Conservation (phyloP, 1,140 invertebrate genomes). For the Ericerus pela region DNA sequence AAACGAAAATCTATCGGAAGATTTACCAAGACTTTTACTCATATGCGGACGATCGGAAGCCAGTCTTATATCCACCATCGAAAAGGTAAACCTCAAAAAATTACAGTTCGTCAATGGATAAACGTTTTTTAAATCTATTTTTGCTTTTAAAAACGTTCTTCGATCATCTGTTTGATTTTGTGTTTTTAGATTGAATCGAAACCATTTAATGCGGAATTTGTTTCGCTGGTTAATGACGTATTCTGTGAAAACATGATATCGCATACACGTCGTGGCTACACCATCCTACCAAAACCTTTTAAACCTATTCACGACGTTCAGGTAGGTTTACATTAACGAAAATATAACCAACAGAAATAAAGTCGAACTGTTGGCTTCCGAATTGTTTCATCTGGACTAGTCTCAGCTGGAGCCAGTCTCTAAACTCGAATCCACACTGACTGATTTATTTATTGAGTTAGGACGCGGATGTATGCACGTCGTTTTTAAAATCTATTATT, state of each 20-base stretch:
- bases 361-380: too few relatives aligned
- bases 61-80: slow-evolving; percentile 16
- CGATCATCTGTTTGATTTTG: neutral
- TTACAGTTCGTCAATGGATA: neutral
- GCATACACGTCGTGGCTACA: slow-evolving; percentile 8
- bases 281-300: slow-evolving; percentile 1
- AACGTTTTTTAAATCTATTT: too few relatives aligned
- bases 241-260: slow-evolving; percentile 13
- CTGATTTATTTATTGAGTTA: too few relatives aligned
- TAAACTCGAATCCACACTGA: too few relatives aligned
- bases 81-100: slow-evolving; percentile 16
- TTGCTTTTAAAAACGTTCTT: neutral
- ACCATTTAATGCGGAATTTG: slow-evolving; percentile 28
- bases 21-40: slow-evolving; percentile 22
- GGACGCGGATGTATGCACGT: too few relatives aligned
- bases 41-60: slow-evolving; percentile 21
- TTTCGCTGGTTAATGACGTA: slow-evolving; percentile 32
- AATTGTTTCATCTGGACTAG: too few relatives aligned
- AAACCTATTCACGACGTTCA: too few relatives aligned
- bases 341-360: too few relatives aligned
- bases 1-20: slow-evolving; percentile 20
- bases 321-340: too few relatives aligned
- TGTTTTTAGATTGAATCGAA: slow-evolving; percentile 1
- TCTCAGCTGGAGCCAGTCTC: too few relatives aligned
- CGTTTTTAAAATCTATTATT: too few relatives aligned